Evolutionary conservation across 1,140 invertebrate genomes (phyloP), one percentile per base, ranked within the genome.

Genomic region (Ceratina australensis): DNA sequence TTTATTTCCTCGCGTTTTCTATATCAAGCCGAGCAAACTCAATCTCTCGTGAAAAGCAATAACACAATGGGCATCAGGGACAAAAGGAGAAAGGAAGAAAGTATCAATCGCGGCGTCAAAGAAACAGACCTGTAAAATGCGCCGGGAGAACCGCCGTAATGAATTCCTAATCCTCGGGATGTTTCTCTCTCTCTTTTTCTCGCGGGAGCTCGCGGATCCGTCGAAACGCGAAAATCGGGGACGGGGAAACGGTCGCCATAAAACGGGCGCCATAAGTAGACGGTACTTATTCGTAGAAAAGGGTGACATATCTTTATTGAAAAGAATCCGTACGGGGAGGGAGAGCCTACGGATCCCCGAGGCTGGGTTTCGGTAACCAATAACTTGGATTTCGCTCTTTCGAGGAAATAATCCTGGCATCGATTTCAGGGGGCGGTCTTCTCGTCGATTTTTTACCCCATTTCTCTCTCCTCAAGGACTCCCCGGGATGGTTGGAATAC

Each of bases 41-140:
- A 24, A 42, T 42, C 33, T 42, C 63, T 47, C n/a, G 20, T 47
- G 54, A 71, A 47, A 54, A 18, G 50, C 64, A 20, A 68, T 28
- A 26, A 8, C 54, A 80, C 57, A 79, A 83, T 79, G 50, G 59
- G 28, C 59, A 18, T 15, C 7, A 20, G 50, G 24, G 57, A 83
- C 75, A 83, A 83, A 83, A 69, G 20, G 26, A 74, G 54, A 54
- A 16, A 54, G n/a, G n/a, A n/a, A 7, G 52, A 54, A n/a, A 16
- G n/a, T 73, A 74, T 73, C 69, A 82, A 75, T 82, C 80, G 66
- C 26, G 57, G 24, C 56, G 49, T 82, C 65, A 79, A 83, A 82
- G 63, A 56, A 68, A 26, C 52, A 61, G 50, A 15, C 59, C 47
- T 26, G 20, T 52, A 72, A 59, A 61, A 63, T 18, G 28, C 8